Evolutionary conservation across 2,888 invertebrate genomes (phyloP), one percentile per base, ranked within the genome.

Genomic region (Drosophila diplacantha): DNA sequence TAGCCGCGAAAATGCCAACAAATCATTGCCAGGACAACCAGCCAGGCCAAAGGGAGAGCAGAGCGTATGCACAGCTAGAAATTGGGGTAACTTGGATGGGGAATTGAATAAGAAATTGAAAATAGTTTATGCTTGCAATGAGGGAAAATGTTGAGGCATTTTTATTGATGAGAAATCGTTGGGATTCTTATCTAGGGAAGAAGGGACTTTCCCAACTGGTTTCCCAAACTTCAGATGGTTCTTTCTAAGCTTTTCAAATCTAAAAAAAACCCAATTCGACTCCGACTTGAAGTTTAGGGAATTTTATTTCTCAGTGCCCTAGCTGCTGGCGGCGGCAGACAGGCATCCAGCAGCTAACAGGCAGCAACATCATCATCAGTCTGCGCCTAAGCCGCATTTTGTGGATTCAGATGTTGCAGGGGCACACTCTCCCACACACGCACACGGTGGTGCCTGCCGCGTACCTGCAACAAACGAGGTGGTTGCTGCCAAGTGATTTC

Each of bases 341-440:
- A 57, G 41, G 58, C 57, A 38, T 44, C 31, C 58, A 44, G 44
- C 58, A 31, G 44, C 58, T 38, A 57, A 38, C 58, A 57, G 55
- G 29, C 53, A 59, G 46, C 66, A 76, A 59, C 78, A 75, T 63
- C 81, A 74, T 69, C 82, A 81, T 78, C 81, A 73, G 80, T 75
- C 75, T 82, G 65, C 59, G 75, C 72, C 80, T 81, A 83, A 81
- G 84, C 81, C 84, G 80, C 80, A 81, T 81, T 81, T 81, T 81
- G 83, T 72, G 84, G 84, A 81, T 81, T 81, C 73, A 62, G 60
- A 75, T 80, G 69, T 38, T 62, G 68, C 54, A 49, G 58, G 18
- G 37, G 20, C 58, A 57, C 44, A 24, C 53, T 26, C 29, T 29
- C 29, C 31, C 53, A 49, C 32, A 14, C 43, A 26, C 9, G 5